phyloP scores from a whole-genome alignment of 1,140 invertebrate species.

The Augochlora pura region DNA sequence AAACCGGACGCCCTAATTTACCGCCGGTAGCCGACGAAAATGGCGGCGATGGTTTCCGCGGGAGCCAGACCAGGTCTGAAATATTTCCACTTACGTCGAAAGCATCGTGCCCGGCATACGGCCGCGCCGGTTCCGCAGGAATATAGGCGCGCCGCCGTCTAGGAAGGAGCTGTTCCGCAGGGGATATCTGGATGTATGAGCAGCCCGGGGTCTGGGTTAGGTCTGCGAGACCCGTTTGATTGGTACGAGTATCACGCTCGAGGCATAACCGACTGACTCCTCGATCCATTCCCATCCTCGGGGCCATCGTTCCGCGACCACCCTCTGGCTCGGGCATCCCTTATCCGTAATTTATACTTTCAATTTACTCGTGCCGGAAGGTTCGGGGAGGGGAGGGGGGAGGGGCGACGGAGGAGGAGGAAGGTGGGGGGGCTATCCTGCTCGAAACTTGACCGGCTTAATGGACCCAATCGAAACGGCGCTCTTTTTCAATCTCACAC shows the following conservation, averaged over 20 bases:
- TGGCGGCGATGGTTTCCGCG: not conserved
- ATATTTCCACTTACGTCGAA: slow-evolving; percentile 65
- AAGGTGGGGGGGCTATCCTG: too few species aligned
- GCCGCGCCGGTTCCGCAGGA: not conserved
- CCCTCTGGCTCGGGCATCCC: slow-evolving; percentile 44
- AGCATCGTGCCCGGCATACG: slow-evolving; percentile 60
- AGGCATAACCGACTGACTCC: slow-evolving; percentile 70
- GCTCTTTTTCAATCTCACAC: slow-evolving; percentile 37
- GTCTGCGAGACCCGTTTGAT: slow-evolving; percentile 42
- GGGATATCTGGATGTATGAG: slow-evolving; percentile 57
- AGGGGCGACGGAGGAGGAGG: too few species aligned
- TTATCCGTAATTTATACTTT: slow-evolving; percentile 78
- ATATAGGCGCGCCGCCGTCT: slow-evolving; percentile 6
- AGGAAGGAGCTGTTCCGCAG: slow-evolving; percentile 40
- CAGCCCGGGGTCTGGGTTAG: not conserved
- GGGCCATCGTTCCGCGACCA: not conserved
- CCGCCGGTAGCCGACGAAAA: not conserved
- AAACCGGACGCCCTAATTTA: not conserved
- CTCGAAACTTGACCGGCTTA: slow-evolving; percentile 16
- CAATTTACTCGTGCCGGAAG: slow-evolving; percentile 69
- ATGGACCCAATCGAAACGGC: slow-evolving; percentile 5
- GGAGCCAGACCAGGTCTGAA: slow-evolving; percentile 21
- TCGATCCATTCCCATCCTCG: slow-evolving; percentile 35
- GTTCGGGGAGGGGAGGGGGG: slow-evolving; percentile 6
- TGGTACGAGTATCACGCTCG: slow-evolving; percentile 72